Conservation (phyloP, 2,888 invertebrate genomes). For the Protophormia terraenovae region DNA sequence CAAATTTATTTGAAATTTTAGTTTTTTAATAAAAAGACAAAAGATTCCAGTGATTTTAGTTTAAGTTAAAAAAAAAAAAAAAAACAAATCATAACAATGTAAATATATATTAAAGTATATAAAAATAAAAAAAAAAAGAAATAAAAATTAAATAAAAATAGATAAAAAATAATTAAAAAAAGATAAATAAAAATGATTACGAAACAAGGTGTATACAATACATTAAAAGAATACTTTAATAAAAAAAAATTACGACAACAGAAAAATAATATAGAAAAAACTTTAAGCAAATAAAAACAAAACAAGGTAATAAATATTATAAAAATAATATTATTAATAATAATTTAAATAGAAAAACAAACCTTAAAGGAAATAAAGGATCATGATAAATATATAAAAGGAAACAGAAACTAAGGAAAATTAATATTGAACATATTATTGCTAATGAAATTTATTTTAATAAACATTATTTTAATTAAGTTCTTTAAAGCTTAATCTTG, state of each 20-base stretch:
- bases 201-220: slow-evolving; percentile 58
- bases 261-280: too few species aligned
- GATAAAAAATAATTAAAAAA: slow-evolving; percentile 21
- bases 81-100: too few species aligned
- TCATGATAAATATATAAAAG: background rate
- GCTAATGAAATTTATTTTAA: background rate
- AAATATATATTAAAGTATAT: slow-evolving; percentile 8
- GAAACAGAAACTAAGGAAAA: too few species aligned
- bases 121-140: slow-evolving; percentile 22
- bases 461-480: background rate
- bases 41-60: slow-evolving; percentile 78
- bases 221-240: slow-evolving; percentile 48
- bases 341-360: slow-evolving; percentile 1
- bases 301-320: slow-evolving; percentile 35
- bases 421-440: too few species aligned
- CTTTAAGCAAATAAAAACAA: slow-evolving; percentile 12
- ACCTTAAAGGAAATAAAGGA: background rate
- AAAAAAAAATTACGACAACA: too few species aligned
- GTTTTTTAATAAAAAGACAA: slow-evolving; percentile 53
- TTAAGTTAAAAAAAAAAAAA: slow-evolving; percentile 74
- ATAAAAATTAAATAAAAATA: background rate
- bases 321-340: background rate
- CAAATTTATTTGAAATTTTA: background rate
- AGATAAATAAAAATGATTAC: background rate
- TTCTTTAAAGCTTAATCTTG: slow-evolving; percentile 4